A percentile compares a stretch with the other conserved stretches of the same genome.
Evolutionary conservation across 2,113 vertebrate species (phyloP).

Genomic region (Pangasianodon hypophthalmus): DNA sequence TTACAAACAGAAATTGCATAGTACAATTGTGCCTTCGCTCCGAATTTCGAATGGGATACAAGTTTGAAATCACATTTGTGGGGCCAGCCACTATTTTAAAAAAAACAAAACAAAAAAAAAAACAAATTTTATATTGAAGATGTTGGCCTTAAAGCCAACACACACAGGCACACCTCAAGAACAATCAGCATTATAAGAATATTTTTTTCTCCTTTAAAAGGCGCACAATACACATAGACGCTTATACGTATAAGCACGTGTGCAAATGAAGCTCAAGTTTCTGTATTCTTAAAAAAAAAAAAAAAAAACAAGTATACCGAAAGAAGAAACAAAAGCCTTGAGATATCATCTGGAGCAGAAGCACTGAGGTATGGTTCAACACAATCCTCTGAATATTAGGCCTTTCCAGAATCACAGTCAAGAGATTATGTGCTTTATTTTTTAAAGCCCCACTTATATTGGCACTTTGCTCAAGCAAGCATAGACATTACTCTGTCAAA

Average conservation of each 20-base stretch:
- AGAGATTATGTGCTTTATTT: slow-evolving; percentile 46
- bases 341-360: slow-evolving; percentile 38
- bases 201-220: neutral
- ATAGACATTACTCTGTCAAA: neutral
- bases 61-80: slow-evolving; percentile 10
- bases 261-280: slow-evolving; percentile 39
- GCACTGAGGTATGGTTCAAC: slow-evolving; percentile 13
- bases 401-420: slow-evolving; percentile 45
- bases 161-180: slow-evolving; percentile 4
- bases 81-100: slow-evolving; percentile 24
- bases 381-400: slow-evolving; percentile 1
- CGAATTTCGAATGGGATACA: neutral
- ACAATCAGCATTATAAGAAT: neutral
- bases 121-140: neutral
- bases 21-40: slow-evolving; percentile 9
- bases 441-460: slow-evolving; percentile 47
- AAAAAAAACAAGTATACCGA: neutral
- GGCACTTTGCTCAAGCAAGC: slow-evolving; percentile 61
- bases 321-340: slow-evolving; percentile 9
- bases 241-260: slow-evolving; percentile 12
- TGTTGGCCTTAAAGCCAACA: neutral
- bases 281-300: slow-evolving; percentile 2
- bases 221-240: neutral
- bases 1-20: slow-evolving; percentile 34
- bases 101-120: neutral